Base-by-base conservation (phyloP, 2,113 vertebrate genomes). In the Pygoscelis antarcticus region DNA sequence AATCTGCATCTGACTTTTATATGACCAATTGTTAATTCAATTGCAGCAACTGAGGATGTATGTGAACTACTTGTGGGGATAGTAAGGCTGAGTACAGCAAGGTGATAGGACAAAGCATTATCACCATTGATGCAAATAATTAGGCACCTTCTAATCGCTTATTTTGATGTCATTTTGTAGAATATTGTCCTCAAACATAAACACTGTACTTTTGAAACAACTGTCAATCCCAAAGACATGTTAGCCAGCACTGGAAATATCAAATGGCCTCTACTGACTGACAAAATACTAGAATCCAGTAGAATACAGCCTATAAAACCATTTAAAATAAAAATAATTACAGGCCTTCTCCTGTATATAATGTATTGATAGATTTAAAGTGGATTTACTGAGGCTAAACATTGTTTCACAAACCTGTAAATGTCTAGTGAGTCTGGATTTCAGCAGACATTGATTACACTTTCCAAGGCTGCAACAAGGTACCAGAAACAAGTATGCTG, bases 21-120 rank as follows among this genome's bases (percentile, higher is more conserved):
- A 16, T 23, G 17, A 58, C 14, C 10, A 60, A 29, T 11, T 25
- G 62, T 51, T 83, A 83, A 61, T 61, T 65, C 9, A 49, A 13
- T 46, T 46, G 46, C n/a, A 70, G 38, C 38, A 68, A 25, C 16
- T 19, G 38, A 23, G 34, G 22, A 29, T 64, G 26, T 12, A 47
- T 0, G 0, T 38, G 11, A 51, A 71, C 19, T 66, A 10, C 15
- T 52, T 90, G 12, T 38, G 25, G 11, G 27, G 11, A 46, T 29
- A 46, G 13, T 16, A 87, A 61, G 18, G 14, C 23, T 76, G 29
- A 64, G 10, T 58, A 42, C 11, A 55, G 8, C 38, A 71, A 42
- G 16, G 16, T 19, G 15, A 40, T 19, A 51, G 27, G 27, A 70
- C 9, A 46, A 83, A 83, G 4, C 13, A 76, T 47, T 83, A 55